These are phyloP conservation scores for Drosophila tanythrix DNA, from an alignment of 2,888 invertebrate genomes.

Conservation along the genomic window DNA sequence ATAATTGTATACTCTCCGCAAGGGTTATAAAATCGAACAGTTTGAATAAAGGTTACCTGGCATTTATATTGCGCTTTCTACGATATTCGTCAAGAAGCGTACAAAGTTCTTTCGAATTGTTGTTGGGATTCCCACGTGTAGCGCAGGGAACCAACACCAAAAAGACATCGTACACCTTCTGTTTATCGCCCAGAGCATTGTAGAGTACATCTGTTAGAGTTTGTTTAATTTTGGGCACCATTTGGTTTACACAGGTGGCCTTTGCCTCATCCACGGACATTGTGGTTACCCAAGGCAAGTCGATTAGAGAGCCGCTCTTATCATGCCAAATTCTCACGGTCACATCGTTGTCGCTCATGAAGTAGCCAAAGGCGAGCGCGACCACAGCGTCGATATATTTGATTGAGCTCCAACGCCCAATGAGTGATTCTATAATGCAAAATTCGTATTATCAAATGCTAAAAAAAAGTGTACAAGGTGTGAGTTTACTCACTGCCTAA, in stretches of 20 bases:
- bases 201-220: constrained; percentile 70
- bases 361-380: constrained; percentile 82
- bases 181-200: constrained; percentile 58
- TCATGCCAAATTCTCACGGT: constrained; percentile 73
- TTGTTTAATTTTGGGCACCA: constrained; percentile 64
- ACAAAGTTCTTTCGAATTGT: constrained; percentile 67
- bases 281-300: constrained; percentile 67
- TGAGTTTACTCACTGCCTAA: constrained; percentile 69
- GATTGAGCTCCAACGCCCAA: constrained; percentile 48
- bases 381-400: constrained; percentile 80
- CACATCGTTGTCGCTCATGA: constrained; percentile 69
- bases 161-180: constrained; percentile 80
- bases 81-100: constrained; percentile 77
- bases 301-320: constrained; percentile 55
- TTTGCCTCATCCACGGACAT: constrained; percentile 66
- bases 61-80: constrained; percentile 68
- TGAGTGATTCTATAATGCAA: constrained; percentile 46
- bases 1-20: neutral
- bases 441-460: neutral
- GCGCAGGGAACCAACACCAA: constrained; percentile 82
- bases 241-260: constrained; percentile 41
- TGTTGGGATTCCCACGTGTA: constrained; percentile 77
- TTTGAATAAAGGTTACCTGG: constrained; percentile 73
- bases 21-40: neutral
- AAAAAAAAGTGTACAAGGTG: neutral